phyloP scores from a whole-genome alignment of 2,797 vertebrate genomes.

The Cyclura pinguis region DNA sequence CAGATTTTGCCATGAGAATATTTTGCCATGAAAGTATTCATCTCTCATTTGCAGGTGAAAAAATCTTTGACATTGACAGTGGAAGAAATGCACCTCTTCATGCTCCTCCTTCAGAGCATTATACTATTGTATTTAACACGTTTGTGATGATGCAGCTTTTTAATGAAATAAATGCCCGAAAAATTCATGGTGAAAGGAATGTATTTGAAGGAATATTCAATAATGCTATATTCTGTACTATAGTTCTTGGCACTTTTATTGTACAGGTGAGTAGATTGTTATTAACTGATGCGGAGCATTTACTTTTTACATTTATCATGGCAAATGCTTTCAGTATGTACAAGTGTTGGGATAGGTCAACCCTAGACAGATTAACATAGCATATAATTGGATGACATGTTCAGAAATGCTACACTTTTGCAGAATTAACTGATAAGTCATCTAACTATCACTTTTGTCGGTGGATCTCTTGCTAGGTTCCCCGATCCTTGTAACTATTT shows the following conservation, averaged over 20 bases:
- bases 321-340: not conserved
- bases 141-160: constrained; percentile 99
- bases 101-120: constrained; percentile 96
- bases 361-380: not conserved
- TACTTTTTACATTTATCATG: not conserved
- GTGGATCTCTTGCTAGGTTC: not conserved
- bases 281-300: not conserved
- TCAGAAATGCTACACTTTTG: not conserved
- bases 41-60: constrained; percentile 87
- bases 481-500: too few species aligned
- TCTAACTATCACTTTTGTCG: not conserved
- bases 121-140: constrained; percentile 98
- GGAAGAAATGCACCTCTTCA: constrained; percentile 94
- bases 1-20: not conserved
- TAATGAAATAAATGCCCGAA: constrained; percentile 98
- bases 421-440: not conserved
- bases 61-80: constrained; percentile 94
- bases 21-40: constrained; percentile 13
- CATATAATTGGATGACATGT: not conserved
- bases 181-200: constrained; percentile 98
- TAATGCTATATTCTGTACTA: constrained; percentile 96
- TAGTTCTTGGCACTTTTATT: constrained; percentile 95
- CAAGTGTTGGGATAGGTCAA: not conserved
- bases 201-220: constrained; percentile 99
- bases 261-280: constrained; percentile 87